phyloP scores from a whole-genome alignment of 2,113 vertebrate genomes.

The Oenanthe melanoleuca region DNA sequence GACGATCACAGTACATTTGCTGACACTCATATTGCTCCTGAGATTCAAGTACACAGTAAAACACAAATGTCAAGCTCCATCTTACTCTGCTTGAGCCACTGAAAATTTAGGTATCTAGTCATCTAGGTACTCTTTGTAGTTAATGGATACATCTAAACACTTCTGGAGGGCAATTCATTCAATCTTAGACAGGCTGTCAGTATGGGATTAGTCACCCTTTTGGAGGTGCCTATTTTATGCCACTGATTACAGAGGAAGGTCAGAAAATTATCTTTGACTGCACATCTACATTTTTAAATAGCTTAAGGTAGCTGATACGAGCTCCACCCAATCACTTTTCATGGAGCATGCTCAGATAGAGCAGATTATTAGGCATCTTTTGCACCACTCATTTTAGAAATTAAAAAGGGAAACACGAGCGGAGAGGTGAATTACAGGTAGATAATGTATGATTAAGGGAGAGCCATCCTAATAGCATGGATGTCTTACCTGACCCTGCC shows the following conservation, averaged over 20 bases:
- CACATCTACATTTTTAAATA: conserved; percentile 47
- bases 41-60: not conserved
- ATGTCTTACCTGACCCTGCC: not conserved
- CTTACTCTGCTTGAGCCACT: not conserved
- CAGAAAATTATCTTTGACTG: conserved; percentile 48
- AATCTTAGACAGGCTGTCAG: conserved; percentile 24
- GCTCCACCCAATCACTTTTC: conserved; percentile 37
- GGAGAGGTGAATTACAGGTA: not conserved
- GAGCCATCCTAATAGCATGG: not conserved
- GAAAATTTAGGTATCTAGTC: conserved; percentile 18
- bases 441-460: conserved; percentile 25
- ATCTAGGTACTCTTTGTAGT: conserved; percentile 44
- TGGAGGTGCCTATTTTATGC: conserved; percentile 50
- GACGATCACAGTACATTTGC: not conserved
- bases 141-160: conserved; percentile 55
- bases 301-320: conserved; percentile 42
- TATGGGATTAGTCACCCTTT: conserved; percentile 35
- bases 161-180: conserved; percentile 50
- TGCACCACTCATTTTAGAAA: conserved; percentile 35
- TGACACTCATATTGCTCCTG: not conserved
- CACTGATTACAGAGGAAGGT: conserved; percentile 62
- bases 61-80: not conserved
- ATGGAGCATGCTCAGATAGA: conserved; percentile 5
- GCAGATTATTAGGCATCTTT: not conserved
- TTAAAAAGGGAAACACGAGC: conserved; percentile 13